Conservation (phyloP, 2,113 vertebrate species). For the Parotia lawesii region DNA sequence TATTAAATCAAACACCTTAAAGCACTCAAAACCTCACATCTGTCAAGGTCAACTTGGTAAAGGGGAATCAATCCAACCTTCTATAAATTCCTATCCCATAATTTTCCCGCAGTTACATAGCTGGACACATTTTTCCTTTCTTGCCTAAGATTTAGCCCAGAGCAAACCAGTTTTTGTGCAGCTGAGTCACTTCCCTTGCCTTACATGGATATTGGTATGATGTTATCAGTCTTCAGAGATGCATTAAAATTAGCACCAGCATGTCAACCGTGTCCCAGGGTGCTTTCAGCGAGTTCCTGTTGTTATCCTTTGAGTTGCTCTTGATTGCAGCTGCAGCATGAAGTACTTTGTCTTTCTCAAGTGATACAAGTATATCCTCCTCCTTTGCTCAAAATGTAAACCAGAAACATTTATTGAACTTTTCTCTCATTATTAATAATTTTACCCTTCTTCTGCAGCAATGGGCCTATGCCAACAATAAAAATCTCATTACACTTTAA, state of each 20-base stretch:
- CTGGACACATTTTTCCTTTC: background rate
- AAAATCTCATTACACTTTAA: background rate
- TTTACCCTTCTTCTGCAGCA: background rate
- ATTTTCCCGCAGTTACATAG: background rate
- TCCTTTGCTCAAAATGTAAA: background rate
- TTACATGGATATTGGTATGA: background rate
- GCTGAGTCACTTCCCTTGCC: background rate
- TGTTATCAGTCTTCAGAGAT: background rate
- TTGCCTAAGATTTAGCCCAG: background rate
- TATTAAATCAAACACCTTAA: background rate
- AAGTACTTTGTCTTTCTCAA: slow-evolving; percentile 37
- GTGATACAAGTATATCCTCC: background rate
- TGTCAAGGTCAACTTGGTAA: background rate
- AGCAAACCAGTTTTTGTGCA: background rate
- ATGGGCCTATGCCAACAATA: background rate
- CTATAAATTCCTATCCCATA: background rate
- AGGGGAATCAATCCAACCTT: background rate
- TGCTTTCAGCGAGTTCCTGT: slow-evolving; percentile 6
- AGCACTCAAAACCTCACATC: background rate
- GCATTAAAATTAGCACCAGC: background rate
- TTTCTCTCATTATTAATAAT: background rate
- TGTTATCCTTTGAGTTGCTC: slow-evolving; percentile 13
- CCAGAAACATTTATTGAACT: slow-evolving; percentile 9
- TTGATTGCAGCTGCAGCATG: slow-evolving; percentile 18
- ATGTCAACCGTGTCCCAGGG: background rate